Evolutionary conservation across 2,797 vertebrate species (phyloP).

Genomic region (Mastacembelus armatus): DNA sequence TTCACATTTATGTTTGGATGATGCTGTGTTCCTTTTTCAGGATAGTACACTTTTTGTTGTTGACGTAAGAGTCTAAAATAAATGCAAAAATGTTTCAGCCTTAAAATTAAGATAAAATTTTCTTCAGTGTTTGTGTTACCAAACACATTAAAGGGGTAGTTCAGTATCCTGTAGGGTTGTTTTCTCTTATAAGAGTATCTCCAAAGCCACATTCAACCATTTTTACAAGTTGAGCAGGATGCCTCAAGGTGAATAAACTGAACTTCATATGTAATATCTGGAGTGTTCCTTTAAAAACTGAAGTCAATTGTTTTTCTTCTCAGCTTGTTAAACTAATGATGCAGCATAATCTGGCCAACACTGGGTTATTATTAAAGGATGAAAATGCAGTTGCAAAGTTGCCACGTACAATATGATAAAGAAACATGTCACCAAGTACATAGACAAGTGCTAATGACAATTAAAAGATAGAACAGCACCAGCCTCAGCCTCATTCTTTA

Average conservation of each 20-base stretch:
- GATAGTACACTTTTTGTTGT: not conserved
- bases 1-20: slow-evolving; percentile 20
- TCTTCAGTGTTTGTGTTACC: not conserved
- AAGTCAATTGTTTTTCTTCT: not conserved
- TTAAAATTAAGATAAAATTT: not conserved
- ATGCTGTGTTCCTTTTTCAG: not conserved
- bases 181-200: not conserved
- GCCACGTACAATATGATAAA: too few species aligned
- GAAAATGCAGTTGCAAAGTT: not conserved
- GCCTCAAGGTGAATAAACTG: not conserved
- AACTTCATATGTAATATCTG: not conserved
- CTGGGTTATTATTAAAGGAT: not conserved
- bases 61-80: not conserved
- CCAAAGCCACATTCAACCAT: not conserved
- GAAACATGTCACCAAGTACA: too few species aligned
- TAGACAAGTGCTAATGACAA: too few species aligned
- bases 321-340: too few species aligned
- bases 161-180: not conserved
- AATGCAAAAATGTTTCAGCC: not conserved
- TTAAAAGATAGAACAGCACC: not conserved
- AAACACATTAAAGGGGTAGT: too few species aligned
- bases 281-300: not conserved
- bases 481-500: not conserved
- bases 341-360: too few species aligned
- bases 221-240: not conserved